Base-by-base conservation (phyloP, 2,888 invertebrate genomes). In the Amphipoea lucens region DNA sequence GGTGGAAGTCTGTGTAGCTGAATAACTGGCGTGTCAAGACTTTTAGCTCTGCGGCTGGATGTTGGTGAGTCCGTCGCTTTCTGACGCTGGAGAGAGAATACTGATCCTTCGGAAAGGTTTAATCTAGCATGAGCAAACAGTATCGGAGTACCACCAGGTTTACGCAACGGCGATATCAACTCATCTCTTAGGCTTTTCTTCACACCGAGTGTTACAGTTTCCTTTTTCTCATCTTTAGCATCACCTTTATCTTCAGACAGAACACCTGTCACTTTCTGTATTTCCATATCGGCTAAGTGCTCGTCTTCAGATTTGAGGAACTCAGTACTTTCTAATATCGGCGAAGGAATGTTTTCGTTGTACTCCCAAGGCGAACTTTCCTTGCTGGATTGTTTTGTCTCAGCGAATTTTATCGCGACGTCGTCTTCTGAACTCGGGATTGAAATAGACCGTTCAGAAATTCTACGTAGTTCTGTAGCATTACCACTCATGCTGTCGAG, bases 91-190 rank as follows among this genome's bases (percentile, higher is more conserved):
- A 98, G 93, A 0, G 98, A 97, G 90, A 98, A 98, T 11, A 98
- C 98, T 23, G 98, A 98, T 0, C 98, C 98, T 95, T 99, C 98
- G 0, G 98, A 98, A 6, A 98, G 96, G 91, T 98, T 98, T 11
- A 98, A 95, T 78, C 98, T 97, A 29, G 98, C 98, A 90, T 98
- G 98, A 9, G 98, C 98, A 94, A 98, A 98, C 0, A 98, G 93
- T 85, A 98, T 97, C 0, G 98, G 98, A 48, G 98, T 98, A 81
- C 98, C 98, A 0, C 98, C 98, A 78, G 98, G 97, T 90, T 98
- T 98, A 40, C 98, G 97, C 86, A 98, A 97, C 0, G 98, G 98
- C 0, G 98, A 98, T 86, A 98, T 97, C 57, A 97, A 94, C 89
- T 98, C 98, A 92, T 98, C 98, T 9, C 98, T 96, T 90, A 98